Base-by-base conservation (phyloP, 2,888 invertebrate genomes). In the Nasonovia ribisnigri region DNA sequence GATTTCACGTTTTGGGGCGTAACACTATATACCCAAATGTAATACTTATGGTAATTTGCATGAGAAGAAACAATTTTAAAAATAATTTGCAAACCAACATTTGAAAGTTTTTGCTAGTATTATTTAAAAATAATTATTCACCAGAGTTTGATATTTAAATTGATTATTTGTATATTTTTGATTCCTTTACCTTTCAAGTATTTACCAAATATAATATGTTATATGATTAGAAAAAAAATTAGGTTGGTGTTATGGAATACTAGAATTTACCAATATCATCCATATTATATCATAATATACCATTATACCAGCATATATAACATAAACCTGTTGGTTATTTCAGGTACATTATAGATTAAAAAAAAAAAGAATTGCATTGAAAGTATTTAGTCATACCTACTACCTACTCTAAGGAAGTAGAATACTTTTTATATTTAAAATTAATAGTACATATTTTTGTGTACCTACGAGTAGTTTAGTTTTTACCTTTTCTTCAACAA, bases 1-100 rank as follows among this genome's bases (percentile, higher is more conserved):
- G 54, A 77, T 48, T 90, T 90, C 90, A 77, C 90, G 46, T 88
- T 88, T 57, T 48, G 46, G 86, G 29, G 86, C 86, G 86, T 86
- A 86, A 16, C 86, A 36, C 36, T 77, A 36, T 77, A 29, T 29
- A 86, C 48, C 3, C 24, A 54, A 54, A 51, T 54, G 51, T 54
- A 54, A 48, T 86, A 51, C 36, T 88, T 54, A 54, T 88, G 54
- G 54, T 36, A 57, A 42, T 57, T 36, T 57, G 57, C 43, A 29
- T 29, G 8, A 57, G 16, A 89, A 89, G 46, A 86, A 86, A 29
- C 46, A 86, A 86, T 77, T 36, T 77, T 77, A 36, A 77, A 77
- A 77, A 36, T 10, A 36, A n/a, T 36, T 36, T 88, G 48, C 24
- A 36, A 48, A 51, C 51, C n/a, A 20, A 77, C 20, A 51, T 51